These are phyloP conservation scores for Oxyteleia sp. DNA, from an alignment of 2,888 invertebrate genomes.

Conservation along the genomic window DNA sequence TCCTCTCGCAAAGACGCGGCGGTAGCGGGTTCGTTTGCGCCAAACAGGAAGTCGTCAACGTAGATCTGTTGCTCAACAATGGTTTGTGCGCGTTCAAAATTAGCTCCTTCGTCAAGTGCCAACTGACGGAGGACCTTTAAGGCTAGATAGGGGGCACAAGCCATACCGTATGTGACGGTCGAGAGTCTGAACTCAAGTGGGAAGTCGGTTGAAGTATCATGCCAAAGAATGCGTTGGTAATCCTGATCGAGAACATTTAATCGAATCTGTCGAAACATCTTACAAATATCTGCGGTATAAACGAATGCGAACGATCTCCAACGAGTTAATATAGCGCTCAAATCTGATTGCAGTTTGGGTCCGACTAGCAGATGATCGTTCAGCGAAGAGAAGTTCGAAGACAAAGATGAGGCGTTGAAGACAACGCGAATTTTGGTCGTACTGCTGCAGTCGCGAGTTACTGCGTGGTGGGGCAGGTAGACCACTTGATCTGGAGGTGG, in stretches of 20 bases:
- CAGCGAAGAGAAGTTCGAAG: neutral
- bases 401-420: slow-evolving; percentile 8
- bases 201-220: neutral
- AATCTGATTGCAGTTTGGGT: slow-evolving; percentile 10
- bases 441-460: neutral
- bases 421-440: slow-evolving; percentile 26
- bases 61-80: neutral
- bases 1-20: too few relatives aligned
- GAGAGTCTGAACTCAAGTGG: neutral
- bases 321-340: neutral
- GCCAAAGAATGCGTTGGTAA: neutral
- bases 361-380: slow-evolving; percentile 1
- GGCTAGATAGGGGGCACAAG: neutral
- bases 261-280: slow-evolving; percentile 6
- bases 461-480: slow-evolving; percentile 10
- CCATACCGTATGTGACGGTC: neutral
- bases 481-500: neutral
- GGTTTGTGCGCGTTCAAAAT: neutral
- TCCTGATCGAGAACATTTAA: neutral
- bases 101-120: neutral
- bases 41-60: slow-evolving; percentile 35
- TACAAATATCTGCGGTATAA: neutral
- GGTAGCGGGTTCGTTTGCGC: slow-evolving; percentile 21
- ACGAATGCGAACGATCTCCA: neutral
- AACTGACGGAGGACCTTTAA: neutral